Percentiles rank a stretch among this genome's conserved stretches.
phyloP scores from a whole-genome alignment of 2,888 invertebrate genomes.

The Ptycholaimellus sp. region DNA sequence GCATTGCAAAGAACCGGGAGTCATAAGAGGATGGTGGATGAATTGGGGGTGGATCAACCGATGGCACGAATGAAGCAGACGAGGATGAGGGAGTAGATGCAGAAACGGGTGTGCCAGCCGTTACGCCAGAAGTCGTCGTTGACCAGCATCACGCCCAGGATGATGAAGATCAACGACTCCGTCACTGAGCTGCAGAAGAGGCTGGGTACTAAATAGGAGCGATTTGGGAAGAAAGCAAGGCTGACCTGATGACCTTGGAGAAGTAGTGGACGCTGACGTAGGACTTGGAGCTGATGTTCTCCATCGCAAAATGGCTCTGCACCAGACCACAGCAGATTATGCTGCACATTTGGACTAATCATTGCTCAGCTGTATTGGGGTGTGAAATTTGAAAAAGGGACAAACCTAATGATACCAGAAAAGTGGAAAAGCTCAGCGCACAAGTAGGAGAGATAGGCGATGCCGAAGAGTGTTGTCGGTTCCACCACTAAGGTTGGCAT shows the following conservation, averaged over 20 bases:
- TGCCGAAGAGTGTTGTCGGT: constrained; percentile 33
- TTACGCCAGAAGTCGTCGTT: constrained; percentile 15
- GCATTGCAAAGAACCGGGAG: constrained; percentile 8
- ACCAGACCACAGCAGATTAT: constrained; percentile 35
- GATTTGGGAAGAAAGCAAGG: neutral
- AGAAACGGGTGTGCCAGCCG: constrained; percentile 18
- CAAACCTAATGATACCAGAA: constrained; percentile 37
- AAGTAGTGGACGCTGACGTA: constrained; percentile 34
- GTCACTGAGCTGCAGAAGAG: constrained; percentile 28
- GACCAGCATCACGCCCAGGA: constrained; percentile 35
- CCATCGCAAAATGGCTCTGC: constrained; percentile 36
- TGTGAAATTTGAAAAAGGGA: no score
- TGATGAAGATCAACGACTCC: constrained; percentile 37
- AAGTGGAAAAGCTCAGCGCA: constrained; percentile 36
- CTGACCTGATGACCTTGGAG: constrained; percentile 29
- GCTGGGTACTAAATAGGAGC: neutral
- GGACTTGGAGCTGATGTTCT: constrained; percentile 35
- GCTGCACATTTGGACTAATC: no score
- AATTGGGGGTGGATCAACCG: constrained; percentile 7
- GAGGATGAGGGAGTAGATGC: constrained; percentile 14
- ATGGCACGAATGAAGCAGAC: constrained; percentile 15
- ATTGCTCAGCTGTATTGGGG: no score
- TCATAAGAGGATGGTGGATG: neutral
- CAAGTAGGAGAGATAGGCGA: constrained; percentile 36
- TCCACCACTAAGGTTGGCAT: no score